Percentiles rank a stretch among this genome's conserved stretches.
Conservation (phyloP, 92 coral and sea anemone genomes). For the Siderastrea siderea region DNA sequence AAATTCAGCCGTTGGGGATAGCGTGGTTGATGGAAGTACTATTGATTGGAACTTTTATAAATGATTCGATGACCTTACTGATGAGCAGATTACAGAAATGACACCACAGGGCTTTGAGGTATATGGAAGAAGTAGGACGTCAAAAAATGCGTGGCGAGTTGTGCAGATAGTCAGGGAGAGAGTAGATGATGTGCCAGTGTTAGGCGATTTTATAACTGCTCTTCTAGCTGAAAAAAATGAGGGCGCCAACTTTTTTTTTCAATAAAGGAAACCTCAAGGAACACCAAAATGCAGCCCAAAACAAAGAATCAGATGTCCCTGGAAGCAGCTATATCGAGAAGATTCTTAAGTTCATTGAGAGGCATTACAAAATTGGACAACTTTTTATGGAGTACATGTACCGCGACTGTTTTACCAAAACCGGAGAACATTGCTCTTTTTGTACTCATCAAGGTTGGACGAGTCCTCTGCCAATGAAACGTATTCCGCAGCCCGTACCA, state of each 20-base stretch:
- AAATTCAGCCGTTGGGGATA: no score
- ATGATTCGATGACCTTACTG: no score
- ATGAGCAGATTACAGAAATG: no score
- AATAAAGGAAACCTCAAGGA: constrained; percentile 5
- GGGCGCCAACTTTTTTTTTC: background rate
- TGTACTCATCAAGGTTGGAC: constrained; percentile 4
- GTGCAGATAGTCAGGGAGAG: background rate
- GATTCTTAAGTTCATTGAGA: constrained; percentile 34
- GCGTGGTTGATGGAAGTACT: no score
- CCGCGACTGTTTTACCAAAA: constrained; percentile 9
- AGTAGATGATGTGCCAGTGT: background rate
- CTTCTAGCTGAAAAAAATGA: constrained; percentile 6
- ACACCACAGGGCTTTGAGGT: no score
- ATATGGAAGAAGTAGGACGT: no score
- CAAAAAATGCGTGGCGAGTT: no score
- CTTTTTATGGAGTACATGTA: constrained; percentile 27
- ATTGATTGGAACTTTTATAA: no score
- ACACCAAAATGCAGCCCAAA: background rate
- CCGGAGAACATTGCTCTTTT: constrained; percentile 18
- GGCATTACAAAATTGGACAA: constrained; percentile 27
- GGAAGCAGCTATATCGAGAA: constrained; percentile 61
- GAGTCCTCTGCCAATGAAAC: constrained; percentile 18
- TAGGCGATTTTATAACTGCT: constrained; percentile 27
- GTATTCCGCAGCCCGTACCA: constrained; percentile 39
- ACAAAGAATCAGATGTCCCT: constrained; percentile 34